Evolutionary conservation across 2,888 invertebrate genomes (phyloP), one percentile per base, ranked within the genome.

Genomic region (Trichopria drosophilae): DNA sequence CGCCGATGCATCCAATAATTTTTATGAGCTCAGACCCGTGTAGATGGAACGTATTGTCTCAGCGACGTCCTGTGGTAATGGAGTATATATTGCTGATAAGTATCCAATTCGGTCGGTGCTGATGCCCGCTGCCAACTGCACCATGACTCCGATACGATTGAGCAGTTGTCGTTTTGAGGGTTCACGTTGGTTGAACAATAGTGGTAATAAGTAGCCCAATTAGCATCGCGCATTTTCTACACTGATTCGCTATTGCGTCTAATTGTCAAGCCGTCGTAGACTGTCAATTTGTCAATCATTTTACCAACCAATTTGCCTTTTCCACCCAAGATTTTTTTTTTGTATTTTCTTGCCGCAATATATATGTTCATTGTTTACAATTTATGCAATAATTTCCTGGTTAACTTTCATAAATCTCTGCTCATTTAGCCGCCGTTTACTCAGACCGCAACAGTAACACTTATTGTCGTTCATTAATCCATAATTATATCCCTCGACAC

Each of bases 281-380:
- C 51, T 6, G 44, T 55, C 23, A 55, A 28, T 18, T 52, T 42
- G 34, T 55, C 52, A n/a, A 55, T 55, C 15, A 51, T 49, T 32
- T 67, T 68, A 10, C 43, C 65, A 40, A 60, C 61, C n/a, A 65
- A 51, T 42, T 54, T 22, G 3, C 39, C 35, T 55, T 41, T 40
- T 1, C 29, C 43, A 6, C 31, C 22, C 15, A 42, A 22, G 13
- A 15, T 28, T 18, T 50, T 47, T 13, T 24, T 22, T 40, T 40
- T 40, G 10, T 24, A 9, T 32, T 39, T 39, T 39, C 24, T 40
- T 29, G n/a, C n/a, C n/a, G n/a, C n/a, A n/a, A n/a, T n/a, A n/a
- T n/a, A n/a, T n/a, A n/a, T n/a, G n/a, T n/a, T n/a, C n/a, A n/a
- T n/a, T n/a, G n/a, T n/a, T n/a, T n/a, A n/a, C n/a, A n/a, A n/a